Base-by-base conservation (phyloP, 2,113 vertebrate species). In the Nestor notabilis region DNA sequence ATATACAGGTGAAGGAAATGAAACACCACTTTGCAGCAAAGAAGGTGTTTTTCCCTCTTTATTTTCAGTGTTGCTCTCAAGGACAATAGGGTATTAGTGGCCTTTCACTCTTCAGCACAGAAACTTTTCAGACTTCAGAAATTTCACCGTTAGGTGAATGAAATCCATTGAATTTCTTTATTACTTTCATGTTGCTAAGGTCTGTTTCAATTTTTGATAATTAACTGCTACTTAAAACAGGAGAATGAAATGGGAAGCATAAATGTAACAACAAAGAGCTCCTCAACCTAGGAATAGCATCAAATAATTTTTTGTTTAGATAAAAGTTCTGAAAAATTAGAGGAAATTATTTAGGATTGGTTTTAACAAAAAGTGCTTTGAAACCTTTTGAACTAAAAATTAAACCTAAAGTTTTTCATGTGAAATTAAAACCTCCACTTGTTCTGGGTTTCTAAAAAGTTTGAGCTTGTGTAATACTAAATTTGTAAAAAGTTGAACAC, bases 41-140 rank as follows among this genome's bases (percentile, higher is more conserved):
- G 84, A 37, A 77, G 72, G 58, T 41, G 65, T 64, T 47, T 84
- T 43, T 33, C 66, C 18, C 21, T 77, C 44, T 77, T 68, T 91
- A 63, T 91, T 92, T 94, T 71, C 95, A 75, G 81, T 41, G 78
- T 90, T 55, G 83, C 35, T 96, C 64, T 68, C 44, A 87, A 90
- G 84, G 92, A 95, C 81, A 92, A 64, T 66, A 90, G 80, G 81
- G 97, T 85, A 92, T 95, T 96, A 91, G 90, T 53, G 87, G 61
- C 89, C 86, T 85, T 91, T 97, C 58, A 84, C 75, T 90, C 86
- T 92, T 52, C 94, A 77, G 89, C 63, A 33, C 65, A 95, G 87
- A 53, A 83, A 60, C 69, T 83, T 86, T 56, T 75, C 85, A 91
- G 69, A 58, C 81, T 96, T 91, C 71, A 94, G 92, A 95, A 93